Evolutionary conservation across 2,888 invertebrate genomes (phyloP), one percentile per base, ranked within the genome.

Genomic region (Pristionchus arcanus): DNA sequence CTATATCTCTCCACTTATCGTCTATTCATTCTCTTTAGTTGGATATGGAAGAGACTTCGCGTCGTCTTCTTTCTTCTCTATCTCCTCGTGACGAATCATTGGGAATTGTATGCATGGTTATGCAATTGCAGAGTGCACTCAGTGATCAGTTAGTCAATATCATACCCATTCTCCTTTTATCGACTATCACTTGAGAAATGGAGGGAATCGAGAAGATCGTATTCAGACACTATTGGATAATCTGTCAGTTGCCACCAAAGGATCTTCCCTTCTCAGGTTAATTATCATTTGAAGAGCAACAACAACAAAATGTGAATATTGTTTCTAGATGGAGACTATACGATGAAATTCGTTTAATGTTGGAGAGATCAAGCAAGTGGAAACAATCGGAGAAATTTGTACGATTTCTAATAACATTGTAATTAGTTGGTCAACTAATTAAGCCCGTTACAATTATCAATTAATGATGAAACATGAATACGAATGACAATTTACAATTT

Each of bases 61-160:
- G 81, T 89, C 77, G 81, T 59, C 81, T 89, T 21, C 34, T 81
- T 25, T 59, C 59, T 77, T 92, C 92, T 28, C 84, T 91, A 9
- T 91, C 63, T 63, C 90, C 91, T 9, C 87, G 90, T 5, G 92
- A 91, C 55, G 89, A 91, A 85, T 90, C 91, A 74, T 63, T 91
- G 83, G 92, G 92, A 13, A 71, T 92, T 21, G 42, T 92, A 31
- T 92, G 91, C 9, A 28, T 92, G 34, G 84, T 92, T 42, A 92
- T 92, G 91, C 91, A 92, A 71, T 49, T 91, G 21, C 25, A 90
- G 63, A 34, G 74, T 42, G 37, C 37, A 7, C 89, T 90, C n/a
- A n/a, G 25, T 49, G 81, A 55, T 42, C 25, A 28, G 89, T 89
- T 19, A 59, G 84, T 84, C 21, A n/a, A 25, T 19, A n/a, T 15